Conservation (phyloP, 2,888 invertebrate genomes). For the Ptychoptera albimana region DNA sequence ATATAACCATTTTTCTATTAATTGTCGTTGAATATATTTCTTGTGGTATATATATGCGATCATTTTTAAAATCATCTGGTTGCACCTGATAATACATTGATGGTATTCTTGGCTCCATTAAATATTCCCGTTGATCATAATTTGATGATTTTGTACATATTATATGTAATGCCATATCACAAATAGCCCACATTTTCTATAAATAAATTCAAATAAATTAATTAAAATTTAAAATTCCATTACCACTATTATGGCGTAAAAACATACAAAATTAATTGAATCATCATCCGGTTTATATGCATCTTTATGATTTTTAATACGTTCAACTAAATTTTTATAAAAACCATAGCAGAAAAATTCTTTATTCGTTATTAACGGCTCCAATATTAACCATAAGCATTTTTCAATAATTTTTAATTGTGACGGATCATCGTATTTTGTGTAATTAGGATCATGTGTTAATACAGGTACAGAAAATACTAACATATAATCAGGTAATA, state of each 20-base stretch:
- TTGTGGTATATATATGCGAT: slow-evolving; percentile 63
- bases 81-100: slow-evolving; percentile 79
- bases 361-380: slow-evolving; percentile 82
- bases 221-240: slow-evolving; percentile 5
- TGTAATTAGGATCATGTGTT: slow-evolving; percentile 81
- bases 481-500: slow-evolving; percentile 92
- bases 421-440: slow-evolving; percentile 51
- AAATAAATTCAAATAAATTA: slow-evolving; percentile 10
- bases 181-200: slow-evolving; percentile 92
- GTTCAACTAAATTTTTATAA: slow-evolving; percentile 83
- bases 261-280: slow-evolving; percentile 56
- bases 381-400: slow-evolving; percentile 87
- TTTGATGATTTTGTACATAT: slow-evolving; percentile 73
- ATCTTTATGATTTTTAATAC: slow-evolving; percentile 90
- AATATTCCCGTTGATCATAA: slow-evolving; percentile 81
- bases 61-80: slow-evolving; percentile 54
- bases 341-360: slow-evolving; percentile 92
- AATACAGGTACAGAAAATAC: slow-evolving; percentile 92
- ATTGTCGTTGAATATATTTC: slow-evolving; percentile 30
- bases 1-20: slow-evolving; percentile 3
- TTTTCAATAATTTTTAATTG: slow-evolving; percentile 68
- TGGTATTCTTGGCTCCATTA: slow-evolving; percentile 71
- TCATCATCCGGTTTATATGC: slow-evolving; percentile 72
- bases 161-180: slow-evolving; percentile 86
- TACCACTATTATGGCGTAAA: too few relatives aligned